These are phyloP conservation scores for Meda fulgida DNA, from an alignment of 2,797 vertebrate species.

Conservation along the genomic window DNA sequence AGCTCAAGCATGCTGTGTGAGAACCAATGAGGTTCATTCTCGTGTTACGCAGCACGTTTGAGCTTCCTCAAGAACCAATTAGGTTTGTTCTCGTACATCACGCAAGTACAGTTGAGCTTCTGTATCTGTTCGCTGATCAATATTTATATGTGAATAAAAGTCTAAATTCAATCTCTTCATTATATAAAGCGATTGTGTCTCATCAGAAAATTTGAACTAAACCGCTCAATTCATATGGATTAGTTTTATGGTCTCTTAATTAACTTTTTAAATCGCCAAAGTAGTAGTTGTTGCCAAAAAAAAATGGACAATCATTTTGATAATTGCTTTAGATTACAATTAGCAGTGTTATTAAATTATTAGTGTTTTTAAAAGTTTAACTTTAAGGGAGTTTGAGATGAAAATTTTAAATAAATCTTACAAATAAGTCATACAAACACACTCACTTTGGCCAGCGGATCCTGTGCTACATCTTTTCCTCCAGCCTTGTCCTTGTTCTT, in stretches of 20 bases:
- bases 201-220: background rate
- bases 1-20: too few relatives aligned
- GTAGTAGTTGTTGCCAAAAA: too few relatives aligned
- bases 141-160: too few relatives aligned
- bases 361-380: background rate
- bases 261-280: background rate
- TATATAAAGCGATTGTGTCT: background rate
- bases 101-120: too few relatives aligned
- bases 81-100: too few relatives aligned
- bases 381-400: background rate
- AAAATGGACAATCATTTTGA: background rate
- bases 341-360: background rate
- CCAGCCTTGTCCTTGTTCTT: slow-evolving; percentile 91
- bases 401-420: background rate
- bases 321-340: background rate
- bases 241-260: background rate
- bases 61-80: too few relatives aligned
- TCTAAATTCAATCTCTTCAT: background rate
- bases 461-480: slow-evolving; percentile 84
- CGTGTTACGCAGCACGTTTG: too few relatives aligned
- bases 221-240: too few relatives aligned
- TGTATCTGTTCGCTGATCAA: too few relatives aligned
- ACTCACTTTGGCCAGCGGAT: slow-evolving; percentile 87
- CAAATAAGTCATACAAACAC: background rate
- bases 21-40: too few relatives aligned